Base-by-base conservation (phyloP, 2,888 invertebrate species). In the Muschampia plurimacula region DNA sequence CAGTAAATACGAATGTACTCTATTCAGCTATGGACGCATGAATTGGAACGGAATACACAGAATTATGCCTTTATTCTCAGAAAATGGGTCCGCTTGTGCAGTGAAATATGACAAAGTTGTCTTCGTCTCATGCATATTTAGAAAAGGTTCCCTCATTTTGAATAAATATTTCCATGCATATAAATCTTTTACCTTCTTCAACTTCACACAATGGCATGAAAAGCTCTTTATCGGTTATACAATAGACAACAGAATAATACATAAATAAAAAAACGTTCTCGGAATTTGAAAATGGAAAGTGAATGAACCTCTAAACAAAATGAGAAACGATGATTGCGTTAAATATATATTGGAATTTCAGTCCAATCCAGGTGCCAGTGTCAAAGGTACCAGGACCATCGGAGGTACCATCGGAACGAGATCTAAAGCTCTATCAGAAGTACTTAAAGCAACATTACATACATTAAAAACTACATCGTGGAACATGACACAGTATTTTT, bases 1-100 rank as follows among this genome's bases (percentile, higher is more conserved):
- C 69, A 67, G 72, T 72, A 62, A 72, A 72, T 62, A 67, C 72
- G 67, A 66, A 66, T 67, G 49, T 49, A 59, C 52, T 52, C 49
- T 15, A 65, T 66, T 66, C 71, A 67, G 41, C 60, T n/a, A 60
- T 67, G 57, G 66, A 72, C 46, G 72, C 62, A 28, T 44, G 52
- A 72, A 49, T 52, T 52, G 52, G 36, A 67, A 62, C 67, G 41
- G 41, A 67, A 60, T 52, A 52, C 60, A 49, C 49, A 39, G 66
- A 66, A 67, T 41, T 66, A 67, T 41, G 60, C 41, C 41, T 65
- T 59, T 65, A 71, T 66, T 71, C 46, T 39, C 22, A 57, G 59
- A 63, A 63, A 70, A 70, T 44, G 69, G 49, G 39, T 6, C 13
- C 32, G 32, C 39, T 41, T 63, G 41, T 63, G 62, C 15, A 60